Base-by-base conservation (phyloP, 2,888 invertebrate genomes). In the Disparrhopalites patrizii region DNA sequence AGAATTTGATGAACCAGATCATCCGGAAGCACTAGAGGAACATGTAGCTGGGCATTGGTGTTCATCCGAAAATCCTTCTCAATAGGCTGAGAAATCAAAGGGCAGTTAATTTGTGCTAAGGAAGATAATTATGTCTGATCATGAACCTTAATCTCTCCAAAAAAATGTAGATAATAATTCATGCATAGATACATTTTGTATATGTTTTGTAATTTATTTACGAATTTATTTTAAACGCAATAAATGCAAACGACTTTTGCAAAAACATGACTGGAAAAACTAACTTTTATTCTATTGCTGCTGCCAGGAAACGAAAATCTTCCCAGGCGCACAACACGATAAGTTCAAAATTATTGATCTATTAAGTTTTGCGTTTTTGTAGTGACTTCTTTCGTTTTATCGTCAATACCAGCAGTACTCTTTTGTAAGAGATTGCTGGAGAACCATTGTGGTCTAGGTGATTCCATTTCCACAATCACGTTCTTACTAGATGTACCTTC, bases 401-500 rank as follows among this genome's bases (percentile, higher is more conserved):
- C 43, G 47, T 75, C 70, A 1, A 86, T 83, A 71, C 86, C 84
- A 75, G 89, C 86, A 20, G 90, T 90, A 0, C 88, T 85, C 77
- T 87, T 86, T 77, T 93, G 87, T 23, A 93, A 80, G 57, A 95
- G 82, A 80, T 93, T 92, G 76, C 86, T 87, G 73, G 89, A 87
- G 77, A 94, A 96, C 93, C 94, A 96, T 43, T 85, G 80, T 3
- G 95, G 95, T 69, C 94, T 83, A 65, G 87, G 85, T 78, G 90
- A 93, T 54, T 88, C 83, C 84, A 93, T 85, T 82, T 95, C 93
- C 18, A 96, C 85, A 69, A 95, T 84, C 74, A 89, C 84, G 80
- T 91, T 92, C 1, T 81, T 81, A 79, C 82, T 58, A 1, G 40
- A 18, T 5, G 38, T 56, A 25, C 62, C 43, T 62, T 77, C 77